phyloP scores from a whole-genome alignment of 2,888 invertebrate species.

The Leptinotarsa tumamoca region DNA sequence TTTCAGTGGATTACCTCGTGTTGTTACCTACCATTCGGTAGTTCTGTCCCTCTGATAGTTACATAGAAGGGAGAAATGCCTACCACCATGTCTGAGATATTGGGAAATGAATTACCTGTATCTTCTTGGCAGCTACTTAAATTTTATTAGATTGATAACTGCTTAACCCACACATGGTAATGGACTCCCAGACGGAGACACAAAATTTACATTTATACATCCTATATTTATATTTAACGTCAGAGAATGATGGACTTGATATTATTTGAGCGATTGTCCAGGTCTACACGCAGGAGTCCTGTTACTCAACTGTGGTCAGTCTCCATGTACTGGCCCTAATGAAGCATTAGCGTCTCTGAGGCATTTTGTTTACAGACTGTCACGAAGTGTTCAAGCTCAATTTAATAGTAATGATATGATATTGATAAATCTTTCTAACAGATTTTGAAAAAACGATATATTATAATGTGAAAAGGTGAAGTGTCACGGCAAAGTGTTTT shows the following conservation, averaged over 20 bases:
- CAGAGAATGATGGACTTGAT: constrained; percentile 54
- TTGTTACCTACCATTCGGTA: not conserved
- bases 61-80: not conserved
- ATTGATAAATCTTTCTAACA: no score
- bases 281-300: constrained; percentile 45
- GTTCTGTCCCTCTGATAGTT: not conserved
- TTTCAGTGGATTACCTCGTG: not conserved
- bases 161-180: constrained; percentile 25
- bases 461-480: no score
- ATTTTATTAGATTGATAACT: constrained; percentile 40
- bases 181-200: constrained; percentile 41
- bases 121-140: constrained; percentile 37
- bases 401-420: no score
- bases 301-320: constrained; percentile 34
- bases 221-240: constrained; percentile 29
- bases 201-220: constrained; percentile 47
- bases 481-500: no score
- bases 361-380: constrained; percentile 12
- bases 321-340: constrained; percentile 39
- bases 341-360: constrained; percentile 34
- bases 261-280: constrained; percentile 52
- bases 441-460: no score
- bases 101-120: constrained; percentile 29
- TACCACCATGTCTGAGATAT: constrained; percentile 6
- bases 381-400: not conserved